Base-by-base conservation (phyloP, 2,113 vertebrate species). In the Lophotis ruficrista region DNA sequence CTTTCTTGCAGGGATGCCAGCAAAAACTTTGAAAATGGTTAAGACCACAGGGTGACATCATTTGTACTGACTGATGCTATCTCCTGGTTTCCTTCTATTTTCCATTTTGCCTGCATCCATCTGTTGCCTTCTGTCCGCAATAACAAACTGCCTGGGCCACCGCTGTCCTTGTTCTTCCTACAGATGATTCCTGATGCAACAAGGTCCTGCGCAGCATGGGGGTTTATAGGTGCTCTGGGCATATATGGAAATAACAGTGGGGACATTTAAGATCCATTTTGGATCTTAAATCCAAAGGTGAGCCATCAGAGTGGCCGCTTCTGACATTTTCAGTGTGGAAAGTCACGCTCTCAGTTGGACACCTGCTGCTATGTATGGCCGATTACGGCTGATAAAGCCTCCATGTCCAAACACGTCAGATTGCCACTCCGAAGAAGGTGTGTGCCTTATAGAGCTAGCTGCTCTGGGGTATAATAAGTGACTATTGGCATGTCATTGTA, bases 161-260 rank as follows among this genome's bases (percentile, higher is more conserved):
- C 2, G 0, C 18, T 1, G 2, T 9, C 38, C 83, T 56, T 68
- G 27, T 64, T 50, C 30, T 82, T 54, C 45, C 57, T 25, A 31
- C 0, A 0, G 24, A 53, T 2, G 2, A 7, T 35, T 83, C 56
- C 61, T 51, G 43, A 54, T 31, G 30, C 21, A 16, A 27, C 0
- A 1, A 20, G 24, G 22, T 73, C 71, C 18, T 83, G 53, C 43
- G 30, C 31, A 2, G 1, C 7, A 2, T 2, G 4, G 4, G 50
- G 45, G 19, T 12, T 82, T 73, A 25, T 1, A 75, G 28, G 20
- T 80, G 47, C 30, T 80, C 68, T 75, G 30, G 71, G 18, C 31
- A 38, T 14, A 62, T 4, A 6, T 53, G 37, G 17, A 71, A 76
- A 48, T 53, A 80, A 31, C 15, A 22, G 28, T 19, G 6, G 16